Evolutionary conservation across 2,797 vertebrate genomes (phyloP).

Genomic region (Pseudocheirus occidentalis): DNA sequence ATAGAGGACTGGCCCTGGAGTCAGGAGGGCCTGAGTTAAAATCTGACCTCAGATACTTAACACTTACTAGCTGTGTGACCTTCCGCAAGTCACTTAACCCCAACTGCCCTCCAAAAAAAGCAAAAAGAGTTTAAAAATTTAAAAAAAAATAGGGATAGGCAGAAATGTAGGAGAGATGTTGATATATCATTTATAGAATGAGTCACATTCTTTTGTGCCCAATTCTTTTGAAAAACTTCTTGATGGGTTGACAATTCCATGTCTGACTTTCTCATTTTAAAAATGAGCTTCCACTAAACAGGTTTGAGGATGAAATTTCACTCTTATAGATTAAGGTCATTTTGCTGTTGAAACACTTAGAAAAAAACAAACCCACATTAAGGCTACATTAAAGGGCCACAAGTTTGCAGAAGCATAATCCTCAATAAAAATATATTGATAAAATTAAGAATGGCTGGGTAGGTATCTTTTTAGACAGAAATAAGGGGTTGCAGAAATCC

Average conservation of each 20-base stretch:
- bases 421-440: conserved; percentile 3
- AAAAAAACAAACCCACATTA: neutral
- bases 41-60: too few relatives aligned
- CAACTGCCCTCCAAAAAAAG: too few relatives aligned
- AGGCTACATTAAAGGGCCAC: neutral
- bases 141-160: neutral
- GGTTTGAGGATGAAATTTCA: neutral
- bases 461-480: conserved; percentile 12
- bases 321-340: neutral
- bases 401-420: neutral
- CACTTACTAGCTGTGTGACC: too few relatives aligned
- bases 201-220: neutral
- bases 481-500: neutral
- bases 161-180: neutral
- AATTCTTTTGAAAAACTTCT: neutral
- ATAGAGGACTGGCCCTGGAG: too few relatives aligned
- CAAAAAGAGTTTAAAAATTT: too few relatives aligned
- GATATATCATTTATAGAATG: neutral
- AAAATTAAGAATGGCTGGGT: neutral
- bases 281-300: neutral
- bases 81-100: too few relatives aligned
- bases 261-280: neutral
- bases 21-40: too few relatives aligned
- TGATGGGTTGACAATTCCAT: neutral
- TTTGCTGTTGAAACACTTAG: neutral